Conservation (phyloP, 2,113 vertebrate species). For the Stegostoma tigrinum region DNA sequence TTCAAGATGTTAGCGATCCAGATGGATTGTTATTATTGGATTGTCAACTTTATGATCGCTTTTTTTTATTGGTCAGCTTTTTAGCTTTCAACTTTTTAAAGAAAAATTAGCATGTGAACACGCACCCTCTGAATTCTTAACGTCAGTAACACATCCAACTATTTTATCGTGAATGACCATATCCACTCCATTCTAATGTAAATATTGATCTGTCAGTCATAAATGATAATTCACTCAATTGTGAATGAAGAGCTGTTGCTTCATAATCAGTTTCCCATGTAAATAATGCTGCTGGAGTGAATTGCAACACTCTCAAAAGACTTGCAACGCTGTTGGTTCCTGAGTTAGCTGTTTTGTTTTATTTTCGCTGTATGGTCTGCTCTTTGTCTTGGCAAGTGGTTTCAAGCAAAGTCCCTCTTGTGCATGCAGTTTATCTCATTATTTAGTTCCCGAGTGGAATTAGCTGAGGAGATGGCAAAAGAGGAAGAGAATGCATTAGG, state of each 20-base stretch:
- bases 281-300: not conserved
- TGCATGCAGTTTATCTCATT: not conserved
- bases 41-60: not conserved
- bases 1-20: not conserved
- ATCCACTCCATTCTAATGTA: not conserved
- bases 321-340: not conserved
- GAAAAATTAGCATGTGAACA: not conserved
- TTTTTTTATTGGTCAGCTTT: not conserved
- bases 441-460: not conserved
- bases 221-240: not conserved
- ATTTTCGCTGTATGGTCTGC: not conserved
- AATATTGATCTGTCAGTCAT: not conserved
- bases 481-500: not conserved
- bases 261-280: not conserved
- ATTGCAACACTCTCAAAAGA: not conserved
- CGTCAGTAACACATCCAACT: not conserved
- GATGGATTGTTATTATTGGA: not conserved
- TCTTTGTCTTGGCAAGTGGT: not conserved
- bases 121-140: not conserved
- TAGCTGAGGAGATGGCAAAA: not conserved
- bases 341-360: not conserved
- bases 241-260: not conserved
- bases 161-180: not conserved
- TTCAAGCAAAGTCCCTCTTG: not conserved
- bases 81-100: not conserved